Percentiles rank a stretch among this genome's conserved stretches.
These are phyloP conservation scores for Rhingia rostrata DNA, from an alignment of 2,888 invertebrate genomes.

Conservation along the genomic window DNA sequence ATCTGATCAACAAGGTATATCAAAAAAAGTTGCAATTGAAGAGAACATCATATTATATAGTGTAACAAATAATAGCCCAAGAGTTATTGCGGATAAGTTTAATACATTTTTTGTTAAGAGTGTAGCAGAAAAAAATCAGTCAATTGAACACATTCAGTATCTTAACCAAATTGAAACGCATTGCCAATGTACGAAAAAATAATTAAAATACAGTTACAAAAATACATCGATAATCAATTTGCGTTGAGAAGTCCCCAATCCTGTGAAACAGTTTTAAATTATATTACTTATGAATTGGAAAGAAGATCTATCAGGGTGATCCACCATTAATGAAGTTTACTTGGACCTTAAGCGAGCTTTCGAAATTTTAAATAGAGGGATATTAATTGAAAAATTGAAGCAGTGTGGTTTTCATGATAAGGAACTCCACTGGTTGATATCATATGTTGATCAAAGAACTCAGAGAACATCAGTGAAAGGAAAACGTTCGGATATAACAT, in stretches of 20 bases:
- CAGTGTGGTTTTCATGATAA: too few species aligned
- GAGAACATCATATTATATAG: too few species aligned
- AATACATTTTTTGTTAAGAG: background rate
- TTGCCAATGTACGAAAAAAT: background rate
- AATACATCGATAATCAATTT: background rate
- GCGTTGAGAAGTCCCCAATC: background rate
- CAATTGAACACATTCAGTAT: background rate
- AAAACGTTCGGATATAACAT: too few species aligned
- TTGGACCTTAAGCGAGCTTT: conserved; percentile 7
- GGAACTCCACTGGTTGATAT: too few species aligned
- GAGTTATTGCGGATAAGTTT: background rate
- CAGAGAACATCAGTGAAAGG: too few species aligned
- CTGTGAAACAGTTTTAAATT: background rate
- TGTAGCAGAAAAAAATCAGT: background rate
- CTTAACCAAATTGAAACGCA: background rate
- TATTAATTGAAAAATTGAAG: too few species aligned
- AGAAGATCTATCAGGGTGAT: too few species aligned
- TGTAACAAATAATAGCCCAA: background rate
- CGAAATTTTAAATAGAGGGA: too few species aligned
- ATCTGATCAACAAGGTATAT: background rate
- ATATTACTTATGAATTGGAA: too few species aligned
- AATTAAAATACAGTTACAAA: background rate
- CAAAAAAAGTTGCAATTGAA: background rate
- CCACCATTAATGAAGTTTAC: too few species aligned
- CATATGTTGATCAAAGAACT: too few species aligned